A percentile compares a stretch with the other conserved stretches of the same genome.
phyloP scores from a whole-genome alignment of 2,113 vertebrate genomes.

The Silurus asotus region DNA sequence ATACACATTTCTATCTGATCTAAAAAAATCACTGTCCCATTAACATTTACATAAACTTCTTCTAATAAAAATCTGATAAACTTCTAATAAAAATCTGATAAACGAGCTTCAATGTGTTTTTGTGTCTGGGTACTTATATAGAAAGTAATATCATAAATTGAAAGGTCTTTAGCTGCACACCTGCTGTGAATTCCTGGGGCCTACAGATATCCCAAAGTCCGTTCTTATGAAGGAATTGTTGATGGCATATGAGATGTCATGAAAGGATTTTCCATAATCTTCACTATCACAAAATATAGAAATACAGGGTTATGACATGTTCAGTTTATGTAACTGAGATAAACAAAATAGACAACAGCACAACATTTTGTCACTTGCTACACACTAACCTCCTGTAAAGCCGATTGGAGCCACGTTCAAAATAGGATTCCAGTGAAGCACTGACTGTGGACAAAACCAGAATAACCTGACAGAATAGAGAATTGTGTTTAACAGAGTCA shows the following conservation, averaged over 20 bases:
- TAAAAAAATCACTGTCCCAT: neutral
- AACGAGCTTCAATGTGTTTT: neutral
- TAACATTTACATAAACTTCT: neutral
- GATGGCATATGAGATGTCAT: conserved; percentile 75
- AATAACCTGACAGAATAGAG: conserved; percentile 65
- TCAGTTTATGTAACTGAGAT: neutral
- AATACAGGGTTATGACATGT: neutral
- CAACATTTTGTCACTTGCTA: neutral
- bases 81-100: neutral
- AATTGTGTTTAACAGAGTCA: neutral
- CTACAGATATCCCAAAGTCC: conserved; percentile 76
- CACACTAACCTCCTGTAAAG: conserved; percentile 75
- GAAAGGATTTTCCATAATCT: conserved; percentile 79
- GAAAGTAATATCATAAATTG: neutral
- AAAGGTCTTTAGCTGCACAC: conserved; percentile 55
- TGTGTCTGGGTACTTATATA: neutral
- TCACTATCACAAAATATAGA: conserved; percentile 60
- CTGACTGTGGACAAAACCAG: conserved; percentile 76
- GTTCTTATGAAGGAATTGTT: conserved; percentile 75
- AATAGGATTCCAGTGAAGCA: conserved; percentile 62
- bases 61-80: neutral
- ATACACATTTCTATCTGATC: neutral
- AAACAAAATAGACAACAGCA: neutral
- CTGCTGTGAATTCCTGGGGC: conserved; percentile 70
- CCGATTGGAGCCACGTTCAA: conserved; percentile 68